Conservation (phyloP, 2,797 vertebrate genomes). For the Chelmon rostratus region DNA sequence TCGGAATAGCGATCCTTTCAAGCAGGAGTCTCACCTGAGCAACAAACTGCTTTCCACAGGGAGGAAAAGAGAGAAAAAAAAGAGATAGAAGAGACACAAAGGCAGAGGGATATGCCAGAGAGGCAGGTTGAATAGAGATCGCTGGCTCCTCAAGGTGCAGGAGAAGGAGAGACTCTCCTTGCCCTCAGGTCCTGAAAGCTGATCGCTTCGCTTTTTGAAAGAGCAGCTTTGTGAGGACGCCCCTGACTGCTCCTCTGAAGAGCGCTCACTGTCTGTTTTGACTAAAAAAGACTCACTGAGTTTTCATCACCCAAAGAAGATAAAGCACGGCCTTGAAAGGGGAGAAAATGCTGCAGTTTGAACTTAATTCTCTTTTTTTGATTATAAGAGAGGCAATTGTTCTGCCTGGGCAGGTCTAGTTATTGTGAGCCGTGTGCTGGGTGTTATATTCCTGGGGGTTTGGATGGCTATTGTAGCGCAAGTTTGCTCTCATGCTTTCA, state of each 20-base stretch:
- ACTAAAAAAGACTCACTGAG: constrained; percentile 70
- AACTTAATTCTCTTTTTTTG: constrained; percentile 71
- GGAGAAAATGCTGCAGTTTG: constrained; percentile 61
- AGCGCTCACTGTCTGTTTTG: constrained; percentile 78
- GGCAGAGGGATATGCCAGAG: constrained; percentile 40
- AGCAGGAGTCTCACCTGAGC: constrained; percentile 59
- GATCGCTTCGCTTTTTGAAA: constrained; percentile 75
- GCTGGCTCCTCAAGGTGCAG: constrained; percentile 67
- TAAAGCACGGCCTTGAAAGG: constrained; percentile 68
- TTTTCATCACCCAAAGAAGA: constrained; percentile 79
- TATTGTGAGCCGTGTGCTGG: constrained; percentile 64
- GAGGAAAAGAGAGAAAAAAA: constrained; percentile 9
- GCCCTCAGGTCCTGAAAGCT: constrained; percentile 79
- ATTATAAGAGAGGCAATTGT: constrained; percentile 66
- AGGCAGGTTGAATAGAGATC: constrained; percentile 56
- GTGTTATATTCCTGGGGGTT: constrained; percentile 70
- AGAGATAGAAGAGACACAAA: constrained; percentile 54
- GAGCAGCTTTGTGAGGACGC: constrained; percentile 74
- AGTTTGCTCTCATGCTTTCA: constrained; percentile 64
- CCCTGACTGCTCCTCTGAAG: constrained; percentile 71
- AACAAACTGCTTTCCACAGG: constrained; percentile 44
- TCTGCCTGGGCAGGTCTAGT: constrained; percentile 64
- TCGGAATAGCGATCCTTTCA: constrained; percentile 47
- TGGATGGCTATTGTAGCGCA: constrained; percentile 61
- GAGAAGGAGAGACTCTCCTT: constrained; percentile 68